These are phyloP conservation scores for Periphyllus acericola DNA, from an alignment of 2,888 invertebrate species.

Conservation along the genomic window DNA sequence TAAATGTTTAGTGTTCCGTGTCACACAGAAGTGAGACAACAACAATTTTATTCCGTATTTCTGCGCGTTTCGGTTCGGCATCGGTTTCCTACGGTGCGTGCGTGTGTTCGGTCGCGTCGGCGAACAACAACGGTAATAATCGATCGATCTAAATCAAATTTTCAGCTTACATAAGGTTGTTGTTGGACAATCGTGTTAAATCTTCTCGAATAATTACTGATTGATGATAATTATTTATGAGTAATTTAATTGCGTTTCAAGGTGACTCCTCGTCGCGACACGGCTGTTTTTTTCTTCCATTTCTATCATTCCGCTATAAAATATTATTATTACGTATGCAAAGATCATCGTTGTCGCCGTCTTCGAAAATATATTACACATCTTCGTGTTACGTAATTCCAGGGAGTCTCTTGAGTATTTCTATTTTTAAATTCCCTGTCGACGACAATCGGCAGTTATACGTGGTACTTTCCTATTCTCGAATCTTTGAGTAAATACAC, in stretches of 20 bases:
- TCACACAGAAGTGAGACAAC: too few relatives aligned
- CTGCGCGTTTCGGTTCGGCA: too few relatives aligned
- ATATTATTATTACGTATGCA: not conserved
- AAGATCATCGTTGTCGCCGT: not conserved
- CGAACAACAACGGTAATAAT: not conserved
- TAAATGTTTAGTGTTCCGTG: too few relatives aligned
- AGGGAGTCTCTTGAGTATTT: slow-evolving; percentile 19
- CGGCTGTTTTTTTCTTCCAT: not conserved
- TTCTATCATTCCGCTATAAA: not conserved
- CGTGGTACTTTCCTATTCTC: not conserved
- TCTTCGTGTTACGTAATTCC: slow-evolving; percentile 17
- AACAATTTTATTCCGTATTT: too few relatives aligned
- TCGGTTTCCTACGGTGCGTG: too few relatives aligned
- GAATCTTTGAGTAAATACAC: not conserved
- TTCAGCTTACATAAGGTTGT: not conserved
- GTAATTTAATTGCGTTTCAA: slow-evolving; percentile 43
- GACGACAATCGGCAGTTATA: not conserved
- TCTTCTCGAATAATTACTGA: slow-evolving; percentile 17
- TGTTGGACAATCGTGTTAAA: not conserved
- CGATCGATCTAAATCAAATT: not conserved
- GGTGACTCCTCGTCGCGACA: slow-evolving; percentile 21
- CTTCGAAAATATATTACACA: not conserved
- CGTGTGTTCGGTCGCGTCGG: too few relatives aligned
- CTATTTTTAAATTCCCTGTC: slow-evolving; percentile 42
- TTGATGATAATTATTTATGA: slow-evolving; percentile 16